Evolutionary conservation across 2,797 vertebrate species (phyloP).

Genomic region (Falco novaeseelandiae): DNA sequence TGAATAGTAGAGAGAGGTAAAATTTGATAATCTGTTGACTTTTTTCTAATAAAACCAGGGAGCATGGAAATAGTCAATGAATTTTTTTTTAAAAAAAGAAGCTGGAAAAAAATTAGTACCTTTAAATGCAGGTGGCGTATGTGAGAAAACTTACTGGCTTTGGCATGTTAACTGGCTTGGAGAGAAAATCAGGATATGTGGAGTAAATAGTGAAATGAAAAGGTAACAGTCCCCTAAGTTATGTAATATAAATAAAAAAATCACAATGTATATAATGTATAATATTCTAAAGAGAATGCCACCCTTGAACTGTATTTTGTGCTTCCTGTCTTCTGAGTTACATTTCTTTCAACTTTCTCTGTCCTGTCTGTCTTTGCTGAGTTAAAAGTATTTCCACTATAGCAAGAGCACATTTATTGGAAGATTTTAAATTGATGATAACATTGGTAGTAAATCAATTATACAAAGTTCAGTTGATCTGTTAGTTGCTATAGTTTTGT

Average conservation of each 20-base stretch:
- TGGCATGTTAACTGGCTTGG: not conserved
- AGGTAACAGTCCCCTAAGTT: not conserved
- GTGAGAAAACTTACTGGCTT: not conserved
- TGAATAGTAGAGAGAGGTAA: not conserved
- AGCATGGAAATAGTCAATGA: not conserved
- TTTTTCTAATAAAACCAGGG: not conserved
- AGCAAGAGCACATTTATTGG: not conserved
- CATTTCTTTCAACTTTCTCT: not conserved
- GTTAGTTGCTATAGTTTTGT: not conserved
- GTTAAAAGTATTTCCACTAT: not conserved
- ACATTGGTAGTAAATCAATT: not conserved
- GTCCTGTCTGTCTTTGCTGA: not conserved
- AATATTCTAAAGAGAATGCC: not conserved
- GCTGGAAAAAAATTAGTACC: not conserved
- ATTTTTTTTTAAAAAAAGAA: too few relatives aligned
- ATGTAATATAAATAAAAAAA: not conserved
- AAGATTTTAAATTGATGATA: not conserved
- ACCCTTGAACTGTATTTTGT: not conserved
- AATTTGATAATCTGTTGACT: not conserved
- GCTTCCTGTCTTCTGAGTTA: not conserved
- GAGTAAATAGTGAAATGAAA: not conserved
- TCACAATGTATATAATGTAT: not conserved
- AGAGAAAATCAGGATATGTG: not conserved
- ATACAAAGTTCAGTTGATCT: not conserved
- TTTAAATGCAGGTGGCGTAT: not conserved